Conservation (phyloP, 2,113 vertebrate species). For the Pseudorasbora parva region DNA sequence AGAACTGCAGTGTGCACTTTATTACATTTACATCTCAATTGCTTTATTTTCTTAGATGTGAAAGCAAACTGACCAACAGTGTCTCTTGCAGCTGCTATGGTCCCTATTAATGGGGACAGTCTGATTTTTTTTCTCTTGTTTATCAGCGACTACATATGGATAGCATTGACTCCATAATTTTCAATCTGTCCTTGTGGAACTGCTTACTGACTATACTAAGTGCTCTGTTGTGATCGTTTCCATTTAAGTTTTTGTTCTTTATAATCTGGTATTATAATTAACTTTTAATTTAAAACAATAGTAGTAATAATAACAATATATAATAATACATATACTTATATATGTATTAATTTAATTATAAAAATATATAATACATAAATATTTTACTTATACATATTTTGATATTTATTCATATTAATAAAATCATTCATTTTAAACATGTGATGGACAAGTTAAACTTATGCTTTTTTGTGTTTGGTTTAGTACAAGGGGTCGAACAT, state of each 20-base stretch:
- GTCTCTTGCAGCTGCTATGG: background rate
- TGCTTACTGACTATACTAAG: background rate
- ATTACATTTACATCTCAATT: conserved; percentile 43
- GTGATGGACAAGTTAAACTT: background rate
- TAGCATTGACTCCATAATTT: background rate
- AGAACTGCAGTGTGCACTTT: background rate
- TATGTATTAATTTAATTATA: no score
- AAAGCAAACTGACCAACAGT: background rate
- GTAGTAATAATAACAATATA: background rate
- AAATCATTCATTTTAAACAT: background rate
- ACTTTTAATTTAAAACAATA: background rate
- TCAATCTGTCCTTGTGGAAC: background rate
- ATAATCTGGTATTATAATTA: background rate
- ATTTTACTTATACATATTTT: no score
- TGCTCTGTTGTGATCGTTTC: background rate
- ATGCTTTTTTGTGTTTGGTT: conserved; percentile 23
- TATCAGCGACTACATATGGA: background rate
- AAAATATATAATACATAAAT: no score
- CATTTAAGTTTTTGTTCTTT: background rate
- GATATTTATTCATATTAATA: no score
- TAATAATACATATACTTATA: background rate
- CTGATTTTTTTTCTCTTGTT: background rate
- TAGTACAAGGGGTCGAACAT: conserved; percentile 32
- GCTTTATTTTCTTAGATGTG: background rate
- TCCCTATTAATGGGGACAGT: background rate